phyloP scores from a whole-genome alignment of 2,113 vertebrate genomes.

The Trochalopteron elliotii region DNA sequence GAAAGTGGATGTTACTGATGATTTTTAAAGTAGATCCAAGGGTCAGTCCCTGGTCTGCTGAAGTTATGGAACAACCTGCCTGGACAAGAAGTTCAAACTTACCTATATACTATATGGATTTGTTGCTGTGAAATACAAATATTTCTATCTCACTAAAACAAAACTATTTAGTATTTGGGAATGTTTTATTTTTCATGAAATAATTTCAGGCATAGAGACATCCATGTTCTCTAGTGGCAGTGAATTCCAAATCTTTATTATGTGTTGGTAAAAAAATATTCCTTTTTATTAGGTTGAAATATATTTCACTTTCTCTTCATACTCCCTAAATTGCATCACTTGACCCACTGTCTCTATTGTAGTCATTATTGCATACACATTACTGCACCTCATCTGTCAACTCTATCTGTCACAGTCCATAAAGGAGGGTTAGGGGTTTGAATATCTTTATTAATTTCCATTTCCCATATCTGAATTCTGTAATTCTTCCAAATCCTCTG shows the following conservation, averaged over 20 bases:
- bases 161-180: not conserved
- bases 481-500: not conserved
- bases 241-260: conserved; percentile 31
- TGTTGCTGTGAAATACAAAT: not conserved
- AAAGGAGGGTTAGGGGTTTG: not conserved
- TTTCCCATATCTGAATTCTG: not conserved
- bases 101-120: not conserved
- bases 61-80: not conserved
- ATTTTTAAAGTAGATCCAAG: not conserved
- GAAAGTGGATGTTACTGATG: not conserved
- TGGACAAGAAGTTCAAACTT: not conserved
- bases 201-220: not conserved
- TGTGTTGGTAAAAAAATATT: conserved; percentile 4
- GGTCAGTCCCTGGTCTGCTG: not conserved
- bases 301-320: not conserved
- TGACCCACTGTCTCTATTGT: not conserved
- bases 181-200: not conserved
- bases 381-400: conserved; percentile 7
- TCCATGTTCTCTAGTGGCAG: not conserved
- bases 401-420: not conserved
- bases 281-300: not conserved
- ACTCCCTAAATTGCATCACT: not conserved
- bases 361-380: not conserved
- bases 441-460: conserved; percentile 25
- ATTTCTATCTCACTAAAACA: not conserved